phyloP scores from a whole-genome alignment of 2,113 vertebrate species.

The Circaetus gallicus region DNA sequence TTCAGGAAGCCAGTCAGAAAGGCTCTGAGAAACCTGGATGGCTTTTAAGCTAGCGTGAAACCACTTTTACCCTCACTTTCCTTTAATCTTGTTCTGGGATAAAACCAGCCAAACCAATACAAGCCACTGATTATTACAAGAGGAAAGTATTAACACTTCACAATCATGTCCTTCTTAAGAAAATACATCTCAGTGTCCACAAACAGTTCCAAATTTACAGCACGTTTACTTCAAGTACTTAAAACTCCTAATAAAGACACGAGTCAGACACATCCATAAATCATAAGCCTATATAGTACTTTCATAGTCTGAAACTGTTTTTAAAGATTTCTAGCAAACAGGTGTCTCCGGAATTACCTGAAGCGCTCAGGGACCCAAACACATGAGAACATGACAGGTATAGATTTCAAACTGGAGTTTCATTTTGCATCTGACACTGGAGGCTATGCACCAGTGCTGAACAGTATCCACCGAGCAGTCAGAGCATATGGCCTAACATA shows the following conservation, averaged over 20 bases:
- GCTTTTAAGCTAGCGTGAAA: neutral
- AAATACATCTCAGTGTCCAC: neutral
- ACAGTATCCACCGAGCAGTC: neutral
- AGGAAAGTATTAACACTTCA: neutral
- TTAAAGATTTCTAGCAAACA: neutral
- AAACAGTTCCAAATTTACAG: neutral
- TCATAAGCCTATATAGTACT: neutral
- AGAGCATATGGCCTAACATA: constrained; percentile 38
- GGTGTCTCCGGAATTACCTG: constrained; percentile 27
- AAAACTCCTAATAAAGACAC: neutral
- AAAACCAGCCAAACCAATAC: neutral
- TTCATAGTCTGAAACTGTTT: neutral
- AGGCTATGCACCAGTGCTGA: neutral
- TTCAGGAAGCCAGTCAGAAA: neutral
- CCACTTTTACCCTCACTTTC: neutral
- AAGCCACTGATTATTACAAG: neutral
- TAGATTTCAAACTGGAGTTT: constrained; percentile 16
- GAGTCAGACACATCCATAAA: neutral
- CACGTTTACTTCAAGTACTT: neutral
- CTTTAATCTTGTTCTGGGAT: neutral
- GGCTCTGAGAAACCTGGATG: neutral
- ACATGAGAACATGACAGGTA: neutral
- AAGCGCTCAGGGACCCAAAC: constrained; percentile 17
- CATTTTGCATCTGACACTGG: constrained; percentile 8
- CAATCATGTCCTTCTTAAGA: neutral